A percentile compares a stretch with the other conserved stretches of the same genome.
phyloP scores from a whole-genome alignment of 2,113 vertebrate genomes.

The Eubucco bourcierii region DNA sequence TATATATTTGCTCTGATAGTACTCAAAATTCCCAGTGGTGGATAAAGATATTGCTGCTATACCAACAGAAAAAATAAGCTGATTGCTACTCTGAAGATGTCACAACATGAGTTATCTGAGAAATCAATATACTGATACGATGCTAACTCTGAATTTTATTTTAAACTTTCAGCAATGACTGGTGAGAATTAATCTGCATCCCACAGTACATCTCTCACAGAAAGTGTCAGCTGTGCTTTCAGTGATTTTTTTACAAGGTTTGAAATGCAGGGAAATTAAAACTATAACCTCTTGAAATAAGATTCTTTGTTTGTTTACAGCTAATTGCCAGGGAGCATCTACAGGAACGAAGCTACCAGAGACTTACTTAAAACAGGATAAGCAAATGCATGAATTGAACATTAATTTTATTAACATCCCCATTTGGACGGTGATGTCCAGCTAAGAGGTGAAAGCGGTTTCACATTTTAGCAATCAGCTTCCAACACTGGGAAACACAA shows the following conservation, averaged over 20 bases:
- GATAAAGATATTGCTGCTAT: not conserved
- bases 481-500: not conserved
- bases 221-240: not conserved
- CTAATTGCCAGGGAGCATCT: not conserved
- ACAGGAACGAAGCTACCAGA: not conserved
- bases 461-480: not conserved
- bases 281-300: not conserved
- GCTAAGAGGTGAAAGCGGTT: not conserved
- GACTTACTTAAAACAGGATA: not conserved
- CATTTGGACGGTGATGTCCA: not conserved
- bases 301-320: not conserved
- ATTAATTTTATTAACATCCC: not conserved
- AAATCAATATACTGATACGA: not conserved
- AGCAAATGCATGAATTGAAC: not conserved
- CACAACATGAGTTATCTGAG: not conserved
- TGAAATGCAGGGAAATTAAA: not conserved
- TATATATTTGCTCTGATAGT: not conserved
- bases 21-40: not conserved
- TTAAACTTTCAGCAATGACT: not conserved
- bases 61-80: conserved; percentile 9
- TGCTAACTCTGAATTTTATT: conserved; percentile 2
- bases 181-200: not conserved
- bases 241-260: not conserved
- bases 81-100: not conserved
- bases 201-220: not conserved